A percentile compares a stretch with the other conserved stretches of the same genome.
These are phyloP conservation scores for Ochlodes sylvanus DNA, from an alignment of 2,888 invertebrate genomes.

Conservation along the genomic window DNA sequence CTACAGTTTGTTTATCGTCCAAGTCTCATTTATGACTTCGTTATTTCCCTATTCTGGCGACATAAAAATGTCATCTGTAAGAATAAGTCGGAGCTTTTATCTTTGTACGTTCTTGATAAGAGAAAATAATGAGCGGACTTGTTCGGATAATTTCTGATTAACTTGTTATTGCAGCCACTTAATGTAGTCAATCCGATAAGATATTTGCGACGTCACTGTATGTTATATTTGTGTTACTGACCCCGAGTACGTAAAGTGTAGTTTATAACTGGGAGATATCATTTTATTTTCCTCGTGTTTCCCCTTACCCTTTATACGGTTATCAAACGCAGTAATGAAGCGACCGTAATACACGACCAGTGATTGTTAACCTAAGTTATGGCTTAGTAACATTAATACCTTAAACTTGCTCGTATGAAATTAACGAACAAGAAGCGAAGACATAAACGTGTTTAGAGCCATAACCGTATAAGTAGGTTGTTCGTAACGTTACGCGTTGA, in stretches of 20 bases:
- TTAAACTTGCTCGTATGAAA: constrained; percentile 11
- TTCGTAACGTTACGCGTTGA: constrained; percentile 47
- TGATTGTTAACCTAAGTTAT: constrained; percentile 13
- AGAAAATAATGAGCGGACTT: constrained; percentile 77
- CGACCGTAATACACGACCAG: constrained; percentile 1
- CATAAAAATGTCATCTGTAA: constrained; percentile 80
- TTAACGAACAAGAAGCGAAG: constrained; percentile 16
- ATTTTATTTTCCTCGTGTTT: constrained; percentile 23
- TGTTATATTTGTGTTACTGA: constrained; percentile 15
- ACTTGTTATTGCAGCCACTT: constrained; percentile 62
- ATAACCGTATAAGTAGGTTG: constrained; percentile 27
- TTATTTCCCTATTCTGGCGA: constrained; percentile 81
- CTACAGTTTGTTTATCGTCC: constrained; percentile 79
- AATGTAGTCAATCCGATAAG: constrained; percentile 46
- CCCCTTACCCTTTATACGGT: constrained; percentile 1
- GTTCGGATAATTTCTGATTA: constrained; percentile 71
- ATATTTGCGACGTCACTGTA: constrained; percentile 42
- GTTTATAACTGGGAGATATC: neutral
- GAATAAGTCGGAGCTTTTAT: constrained; percentile 75
- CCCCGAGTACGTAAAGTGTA: constrained; percentile 15
- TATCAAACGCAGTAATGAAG: constrained; percentile 9
- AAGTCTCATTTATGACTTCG: constrained; percentile 79
- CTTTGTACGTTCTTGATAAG: constrained; percentile 76
- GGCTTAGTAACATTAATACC: constrained; percentile 7
- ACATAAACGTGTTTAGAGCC: constrained; percentile 18